Evolutionary conservation across 2,113 vertebrate species (phyloP), one percentile per base, ranked within the genome.

Genomic region (Acrocephalus arundinaceus): DNA sequence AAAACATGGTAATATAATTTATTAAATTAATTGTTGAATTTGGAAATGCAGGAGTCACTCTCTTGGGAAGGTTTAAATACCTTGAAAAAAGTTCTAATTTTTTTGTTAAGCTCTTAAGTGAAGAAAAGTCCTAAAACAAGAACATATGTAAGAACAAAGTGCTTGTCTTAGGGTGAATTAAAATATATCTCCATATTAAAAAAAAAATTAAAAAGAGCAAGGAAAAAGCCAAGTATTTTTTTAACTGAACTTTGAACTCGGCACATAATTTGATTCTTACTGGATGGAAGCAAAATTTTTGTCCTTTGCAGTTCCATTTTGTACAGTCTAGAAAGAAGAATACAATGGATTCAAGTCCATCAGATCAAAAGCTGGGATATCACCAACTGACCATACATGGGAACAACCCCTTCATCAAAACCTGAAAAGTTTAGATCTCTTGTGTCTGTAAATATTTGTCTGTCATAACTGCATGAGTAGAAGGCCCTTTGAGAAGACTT

Each of bases 231-330:
- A 71, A 15, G 2, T 7, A 33, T 10, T 57, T 18, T 79, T 90
- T 75, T 43, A 39, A 51, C 6, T 51, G 22, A 72, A 72, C 15
- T 59, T 55, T 79, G 13, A 89, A 79, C 2, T 3, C 0, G 0
- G 35, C 48, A 25, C 4, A 8, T 30, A 83, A 37, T 35, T 59
- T 41, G 12, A n/a, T 37, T 58, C 2, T 30, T 78, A 77, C 3
- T 59, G 5, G 11, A 27, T 46, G 7, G 15, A 35, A 94, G 83
- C 55, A 41, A 46, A 2, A 23, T 9, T 22, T 33, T 35, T 61
- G 3, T 52, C 11, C 5, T 68, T 72, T 85, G 7, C 14, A 58
- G 7, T 59, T 51, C 30, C 2, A 11, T 66, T 68, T 84, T 16
- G 31, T 25, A 21, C 21, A 35, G 13, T 31, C 72, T 28, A 21